These are phyloP conservation scores for Phoxinus phoxinus DNA, from an alignment of 2,113 vertebrate genomes.

Conservation along the genomic window DNA sequence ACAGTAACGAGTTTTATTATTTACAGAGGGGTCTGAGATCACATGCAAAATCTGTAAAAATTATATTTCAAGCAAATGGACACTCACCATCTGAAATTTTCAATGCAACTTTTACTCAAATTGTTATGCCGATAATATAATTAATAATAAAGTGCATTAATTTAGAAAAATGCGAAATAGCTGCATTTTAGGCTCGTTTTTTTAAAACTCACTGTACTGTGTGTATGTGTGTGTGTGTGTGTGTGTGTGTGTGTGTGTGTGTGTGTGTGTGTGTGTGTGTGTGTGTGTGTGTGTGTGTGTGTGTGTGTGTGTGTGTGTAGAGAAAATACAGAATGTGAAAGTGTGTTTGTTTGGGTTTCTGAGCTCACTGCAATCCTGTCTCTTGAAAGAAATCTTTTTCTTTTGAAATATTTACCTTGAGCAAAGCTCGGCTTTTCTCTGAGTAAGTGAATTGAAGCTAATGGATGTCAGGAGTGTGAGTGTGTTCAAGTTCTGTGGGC, in stretches of 20 bases:
- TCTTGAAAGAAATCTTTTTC: background rate
- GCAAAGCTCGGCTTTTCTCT: background rate
- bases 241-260: background rate
- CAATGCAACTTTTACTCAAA: background rate
- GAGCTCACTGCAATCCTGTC: background rate
- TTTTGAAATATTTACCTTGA: background rate
- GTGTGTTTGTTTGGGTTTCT: background rate
- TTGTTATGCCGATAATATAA: background rate
- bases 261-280: background rate
- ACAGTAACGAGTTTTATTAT: background rate
- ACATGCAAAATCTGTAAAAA: too few relatives aligned
- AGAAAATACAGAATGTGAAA: background rate
- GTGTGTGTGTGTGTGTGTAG: background rate
- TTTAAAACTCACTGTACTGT: background rate
- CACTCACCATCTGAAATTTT: background rate
- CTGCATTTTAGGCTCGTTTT: background rate
- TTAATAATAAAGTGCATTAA: background rate
- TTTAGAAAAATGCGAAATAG: background rate
- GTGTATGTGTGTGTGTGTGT: background rate
- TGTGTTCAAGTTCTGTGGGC: background rate
- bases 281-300: background rate
- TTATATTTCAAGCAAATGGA: background rate
- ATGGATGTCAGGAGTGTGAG: constrained; percentile 6
- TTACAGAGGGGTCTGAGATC: too few relatives aligned
- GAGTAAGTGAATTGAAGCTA: constrained; percentile 25